A percentile compares a stretch with the other conserved stretches of the same genome.
These are phyloP conservation scores for Cerceris rybyensis DNA, from an alignment of 2,888 invertebrate genomes.

Conservation along the genomic window DNA sequence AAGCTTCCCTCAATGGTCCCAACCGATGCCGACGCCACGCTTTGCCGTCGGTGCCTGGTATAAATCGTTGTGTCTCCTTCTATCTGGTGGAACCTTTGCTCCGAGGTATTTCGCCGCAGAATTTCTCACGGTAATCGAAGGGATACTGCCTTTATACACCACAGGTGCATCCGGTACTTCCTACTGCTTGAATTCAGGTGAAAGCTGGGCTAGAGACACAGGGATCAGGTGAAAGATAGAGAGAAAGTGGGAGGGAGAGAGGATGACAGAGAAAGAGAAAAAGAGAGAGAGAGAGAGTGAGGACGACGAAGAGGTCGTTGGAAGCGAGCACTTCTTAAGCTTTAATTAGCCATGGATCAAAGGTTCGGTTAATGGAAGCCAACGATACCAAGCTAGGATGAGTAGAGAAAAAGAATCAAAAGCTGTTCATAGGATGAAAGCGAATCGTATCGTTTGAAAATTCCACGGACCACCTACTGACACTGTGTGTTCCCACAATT, in stretches of 20 bases:
- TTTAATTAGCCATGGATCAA: conserved; percentile 69
- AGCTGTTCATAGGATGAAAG: conserved; percentile 20
- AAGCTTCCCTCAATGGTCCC: conserved; percentile 64
- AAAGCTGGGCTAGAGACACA: conserved; percentile 13
- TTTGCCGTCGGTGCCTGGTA: conserved; percentile 45
- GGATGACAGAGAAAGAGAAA: neutral
- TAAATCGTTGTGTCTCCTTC: conserved; percentile 54
- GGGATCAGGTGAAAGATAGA: too few species aligned
- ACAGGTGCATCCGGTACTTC: conserved; percentile 6
- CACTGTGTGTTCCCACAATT: conserved; percentile 19
- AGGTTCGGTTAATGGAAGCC: conserved; percentile 66
- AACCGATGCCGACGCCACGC: conserved; percentile 47
- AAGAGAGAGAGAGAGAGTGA: neutral
- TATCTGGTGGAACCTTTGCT: conserved; percentile 9
- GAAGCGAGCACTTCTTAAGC: conserved; percentile 41
- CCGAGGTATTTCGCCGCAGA: conserved; percentile 8
- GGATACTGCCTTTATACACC: neutral
- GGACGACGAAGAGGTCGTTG: conserved; percentile 31
- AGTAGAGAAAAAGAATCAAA: conserved; percentile 45
- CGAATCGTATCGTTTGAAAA: conserved; percentile 40
- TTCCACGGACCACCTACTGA: neutral
- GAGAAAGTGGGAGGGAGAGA: neutral
- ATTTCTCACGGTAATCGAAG: conserved; percentile 44
- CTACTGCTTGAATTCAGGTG: conserved; percentile 22
- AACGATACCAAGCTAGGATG: conserved; percentile 47